phyloP scores from a whole-genome alignment of 64 coral and sea anemone species.

The Cladopsammia gracilis region DNA sequence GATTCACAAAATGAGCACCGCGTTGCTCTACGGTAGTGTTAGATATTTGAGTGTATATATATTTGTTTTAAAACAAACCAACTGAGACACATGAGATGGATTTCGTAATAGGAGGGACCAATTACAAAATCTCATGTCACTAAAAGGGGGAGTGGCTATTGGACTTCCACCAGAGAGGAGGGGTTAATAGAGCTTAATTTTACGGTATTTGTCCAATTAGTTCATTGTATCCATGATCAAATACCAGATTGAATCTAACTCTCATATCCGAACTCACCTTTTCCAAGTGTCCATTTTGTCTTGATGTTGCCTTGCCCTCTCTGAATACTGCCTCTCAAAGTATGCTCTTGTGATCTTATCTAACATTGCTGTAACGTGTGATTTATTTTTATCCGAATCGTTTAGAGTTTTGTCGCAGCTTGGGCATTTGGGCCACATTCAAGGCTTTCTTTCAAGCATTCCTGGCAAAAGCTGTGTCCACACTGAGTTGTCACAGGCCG shows the following conservation, averaged over 20 bases:
- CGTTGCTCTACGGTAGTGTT: too few relatives aligned
- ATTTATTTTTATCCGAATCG: background rate
- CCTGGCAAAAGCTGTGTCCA: constrained; percentile 13
- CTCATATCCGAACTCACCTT: constrained; percentile 31
- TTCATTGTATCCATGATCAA: too few relatives aligned
- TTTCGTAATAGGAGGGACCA: too few relatives aligned
- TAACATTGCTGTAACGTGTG: constrained; percentile 46
- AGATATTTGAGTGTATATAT: too few relatives aligned
- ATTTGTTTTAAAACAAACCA: too few relatives aligned
- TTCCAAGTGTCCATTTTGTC: constrained; percentile 58
- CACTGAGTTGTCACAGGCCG: background rate
- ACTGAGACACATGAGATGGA: too few relatives aligned
- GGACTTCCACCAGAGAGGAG: too few relatives aligned
- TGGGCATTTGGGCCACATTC: constrained; percentile 17
- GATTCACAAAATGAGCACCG: too few relatives aligned
- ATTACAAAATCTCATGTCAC: too few relatives aligned
- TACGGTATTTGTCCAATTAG: too few relatives aligned
- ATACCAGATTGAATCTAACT: background rate
- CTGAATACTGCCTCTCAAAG: constrained; percentile 45
- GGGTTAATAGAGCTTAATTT: too few relatives aligned
- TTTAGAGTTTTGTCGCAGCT: constrained; percentile 36
- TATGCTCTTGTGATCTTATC: constrained; percentile 22
- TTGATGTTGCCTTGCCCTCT: constrained; percentile 37
- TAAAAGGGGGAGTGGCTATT: too few relatives aligned
- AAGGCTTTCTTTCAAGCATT: constrained; percentile 9